Evolutionary conservation across 64 coral and sea anemone species (phyloP).

Genomic region (Pocillopora damicornis): DNA sequence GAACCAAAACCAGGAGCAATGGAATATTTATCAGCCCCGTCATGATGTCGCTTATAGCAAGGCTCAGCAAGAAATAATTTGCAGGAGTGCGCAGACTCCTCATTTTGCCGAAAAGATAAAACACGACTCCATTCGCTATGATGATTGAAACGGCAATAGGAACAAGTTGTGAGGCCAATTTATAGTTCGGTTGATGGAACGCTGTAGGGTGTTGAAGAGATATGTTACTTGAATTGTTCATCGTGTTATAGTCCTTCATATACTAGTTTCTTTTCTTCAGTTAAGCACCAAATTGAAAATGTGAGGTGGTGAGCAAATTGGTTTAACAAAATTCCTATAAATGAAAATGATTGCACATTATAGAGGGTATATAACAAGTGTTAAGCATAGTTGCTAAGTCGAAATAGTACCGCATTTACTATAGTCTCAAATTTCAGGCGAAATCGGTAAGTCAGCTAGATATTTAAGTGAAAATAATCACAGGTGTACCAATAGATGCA

Average conservation of each 20-base stretch:
- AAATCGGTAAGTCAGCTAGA: too few relatives aligned
- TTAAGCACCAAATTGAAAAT: too few relatives aligned
- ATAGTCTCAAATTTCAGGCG: too few relatives aligned
- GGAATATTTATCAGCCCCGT: conserved; percentile 41
- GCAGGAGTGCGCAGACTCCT: conserved; percentile 5
- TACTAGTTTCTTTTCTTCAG: background rate
- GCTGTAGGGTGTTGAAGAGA: background rate
- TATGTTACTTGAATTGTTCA: background rate
- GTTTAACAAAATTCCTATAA: too few relatives aligned
- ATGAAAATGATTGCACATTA: too few relatives aligned
- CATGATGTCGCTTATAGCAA: conserved; percentile 5
- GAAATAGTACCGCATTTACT: too few relatives aligned
- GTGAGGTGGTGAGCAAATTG: too few relatives aligned
- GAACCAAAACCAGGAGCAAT: background rate
- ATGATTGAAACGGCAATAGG: conserved; percentile 23
- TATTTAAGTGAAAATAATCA: too few relatives aligned
- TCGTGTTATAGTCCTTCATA: background rate
- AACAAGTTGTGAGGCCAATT: background rate
- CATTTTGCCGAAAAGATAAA: conserved; percentile 7
- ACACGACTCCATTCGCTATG: conserved; percentile 21
- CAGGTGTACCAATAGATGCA: too few relatives aligned
- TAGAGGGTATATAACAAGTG: too few relatives aligned
- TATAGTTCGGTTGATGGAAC: background rate
- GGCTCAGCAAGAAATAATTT: conserved; percentile 23
- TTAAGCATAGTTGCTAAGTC: too few relatives aligned